phyloP scores from a whole-genome alignment of 2,113 vertebrate species.

The Bubo bubo region DNA sequence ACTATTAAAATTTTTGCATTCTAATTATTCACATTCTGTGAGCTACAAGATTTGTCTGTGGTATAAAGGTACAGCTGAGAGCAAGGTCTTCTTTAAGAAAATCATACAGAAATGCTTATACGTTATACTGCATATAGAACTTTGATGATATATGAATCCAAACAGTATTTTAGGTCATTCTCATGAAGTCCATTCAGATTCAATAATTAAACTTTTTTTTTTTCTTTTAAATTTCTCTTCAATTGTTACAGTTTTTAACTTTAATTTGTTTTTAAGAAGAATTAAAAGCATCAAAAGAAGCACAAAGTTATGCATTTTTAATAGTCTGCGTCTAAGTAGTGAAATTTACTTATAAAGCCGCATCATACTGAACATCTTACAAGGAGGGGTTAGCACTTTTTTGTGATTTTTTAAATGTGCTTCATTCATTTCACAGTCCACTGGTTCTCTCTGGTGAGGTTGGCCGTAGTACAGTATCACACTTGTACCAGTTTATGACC shows the following conservation, averaged over 20 bases:
- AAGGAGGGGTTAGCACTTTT: not conserved
- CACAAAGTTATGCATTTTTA: not conserved
- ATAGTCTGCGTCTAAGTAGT: not conserved
- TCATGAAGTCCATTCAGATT: not conserved
- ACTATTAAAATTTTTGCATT: not conserved
- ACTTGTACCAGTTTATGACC: not conserved
- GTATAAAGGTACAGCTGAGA: not conserved
- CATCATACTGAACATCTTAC: not conserved
- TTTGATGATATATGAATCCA: not conserved
- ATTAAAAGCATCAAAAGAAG: not conserved
- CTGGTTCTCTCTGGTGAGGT: not conserved
- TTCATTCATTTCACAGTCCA: not conserved
- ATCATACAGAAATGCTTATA: not conserved
- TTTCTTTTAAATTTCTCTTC: not conserved
- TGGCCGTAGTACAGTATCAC: not conserved
- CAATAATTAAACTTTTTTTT: not conserved
- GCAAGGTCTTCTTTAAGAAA: not conserved
- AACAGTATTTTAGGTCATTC: not conserved
- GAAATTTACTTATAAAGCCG: not conserved
- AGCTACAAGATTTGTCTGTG: not conserved
- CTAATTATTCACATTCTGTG: not conserved
- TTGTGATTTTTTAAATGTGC: not conserved
- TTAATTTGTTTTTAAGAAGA: not conserved
- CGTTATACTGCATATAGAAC: not conserved
- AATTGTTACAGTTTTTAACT: not conserved